These are phyloP conservation scores for Myripristis jacobus DNA, from an alignment of 2,797 vertebrate genomes.

Conservation along the genomic window DNA sequence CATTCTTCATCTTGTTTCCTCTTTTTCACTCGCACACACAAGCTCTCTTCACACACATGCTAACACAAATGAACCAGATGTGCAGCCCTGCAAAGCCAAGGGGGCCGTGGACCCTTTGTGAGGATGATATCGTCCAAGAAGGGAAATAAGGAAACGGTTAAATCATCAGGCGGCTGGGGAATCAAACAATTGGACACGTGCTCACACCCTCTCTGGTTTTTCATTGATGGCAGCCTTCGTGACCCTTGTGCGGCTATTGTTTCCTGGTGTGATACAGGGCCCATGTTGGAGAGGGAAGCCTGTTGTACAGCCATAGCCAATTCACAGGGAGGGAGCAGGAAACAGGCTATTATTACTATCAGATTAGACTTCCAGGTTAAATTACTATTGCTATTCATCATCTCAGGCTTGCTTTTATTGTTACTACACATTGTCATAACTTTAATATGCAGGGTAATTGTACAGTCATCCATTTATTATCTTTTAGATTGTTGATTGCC, in stretches of 20 bases:
- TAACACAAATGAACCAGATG: constrained; percentile 68
- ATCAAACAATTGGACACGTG: constrained; percentile 48
- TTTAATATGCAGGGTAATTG: constrained; percentile 18
- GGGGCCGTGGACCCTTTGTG: constrained; percentile 51
- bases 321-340: constrained; percentile 39
- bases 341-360: constrained; percentile 20
- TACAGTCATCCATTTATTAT: constrained; percentile 17
- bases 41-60: constrained; percentile 8
- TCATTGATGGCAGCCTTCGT: constrained; percentile 12
- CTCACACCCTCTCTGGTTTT: constrained; percentile 27
- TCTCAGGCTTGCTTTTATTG: constrained; percentile 31
- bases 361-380: constrained; percentile 27
- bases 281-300: constrained; percentile 22
- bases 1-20: constrained; percentile 33
- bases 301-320: constrained; percentile 31
- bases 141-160: constrained; percentile 57
- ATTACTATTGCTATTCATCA: constrained; percentile 29
- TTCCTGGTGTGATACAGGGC: constrained; percentile 46
- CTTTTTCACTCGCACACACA: constrained; percentile 4
- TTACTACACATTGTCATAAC: constrained; percentile 6
- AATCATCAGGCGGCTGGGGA: constrained; percentile 42
- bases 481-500: constrained; percentile 16
- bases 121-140: constrained; percentile 53
- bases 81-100: constrained; percentile 40
- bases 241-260: constrained; percentile 50